Percentiles rank a stretch among this genome's conserved stretches.
These are phyloP conservation scores for Hucho hucho DNA, from an alignment of 2,113 vertebrate genomes.

Conservation along the genomic window DNA sequence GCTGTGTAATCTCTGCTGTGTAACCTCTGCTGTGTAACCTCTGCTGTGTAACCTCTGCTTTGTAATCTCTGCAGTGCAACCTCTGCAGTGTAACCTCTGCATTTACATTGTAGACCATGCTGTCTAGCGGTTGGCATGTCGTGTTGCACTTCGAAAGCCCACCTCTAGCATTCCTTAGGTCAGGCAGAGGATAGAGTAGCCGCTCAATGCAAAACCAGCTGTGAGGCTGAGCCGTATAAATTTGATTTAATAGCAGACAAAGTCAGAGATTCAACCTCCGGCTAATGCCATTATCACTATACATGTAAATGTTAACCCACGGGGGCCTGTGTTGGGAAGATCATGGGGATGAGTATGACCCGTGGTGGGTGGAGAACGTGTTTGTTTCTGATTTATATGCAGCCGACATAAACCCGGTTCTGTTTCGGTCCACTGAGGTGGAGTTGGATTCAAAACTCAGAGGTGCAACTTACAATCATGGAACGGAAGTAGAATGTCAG, in stretches of 20 bases:
- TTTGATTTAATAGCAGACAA: constrained; percentile 16
- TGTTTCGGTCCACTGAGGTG: not conserved
- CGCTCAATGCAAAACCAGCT: constrained; percentile 29
- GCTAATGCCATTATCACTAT: constrained; percentile 21
- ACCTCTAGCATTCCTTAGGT: not conserved
- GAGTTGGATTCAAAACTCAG: not conserved
- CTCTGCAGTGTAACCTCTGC: too few relatives aligned
- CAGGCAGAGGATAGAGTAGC: not conserved
- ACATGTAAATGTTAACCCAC: constrained; percentile 3
- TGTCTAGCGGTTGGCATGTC: too few relatives aligned
- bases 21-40: too few relatives aligned
- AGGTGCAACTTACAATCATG: constrained; percentile 15
- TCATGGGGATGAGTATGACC: not conserved
- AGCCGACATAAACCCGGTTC: not conserved
- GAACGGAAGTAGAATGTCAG: constrained; percentile 13
- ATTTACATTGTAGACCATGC: too few relatives aligned
- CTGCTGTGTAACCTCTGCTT: too few relatives aligned
- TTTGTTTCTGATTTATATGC: constrained; percentile 11
- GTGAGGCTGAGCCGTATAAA: constrained; percentile 21
- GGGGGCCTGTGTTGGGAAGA: not conserved
- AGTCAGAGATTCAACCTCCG: constrained; percentile 11
- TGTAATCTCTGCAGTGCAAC: too few relatives aligned
- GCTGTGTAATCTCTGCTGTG: too few relatives aligned
- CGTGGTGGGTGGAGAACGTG: constrained; percentile 2
- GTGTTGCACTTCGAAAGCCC: not conserved